Evolutionary conservation across 2,797 vertebrate genomes (phyloP).

Genomic region (Rhinatrema bivittatum): DNA sequence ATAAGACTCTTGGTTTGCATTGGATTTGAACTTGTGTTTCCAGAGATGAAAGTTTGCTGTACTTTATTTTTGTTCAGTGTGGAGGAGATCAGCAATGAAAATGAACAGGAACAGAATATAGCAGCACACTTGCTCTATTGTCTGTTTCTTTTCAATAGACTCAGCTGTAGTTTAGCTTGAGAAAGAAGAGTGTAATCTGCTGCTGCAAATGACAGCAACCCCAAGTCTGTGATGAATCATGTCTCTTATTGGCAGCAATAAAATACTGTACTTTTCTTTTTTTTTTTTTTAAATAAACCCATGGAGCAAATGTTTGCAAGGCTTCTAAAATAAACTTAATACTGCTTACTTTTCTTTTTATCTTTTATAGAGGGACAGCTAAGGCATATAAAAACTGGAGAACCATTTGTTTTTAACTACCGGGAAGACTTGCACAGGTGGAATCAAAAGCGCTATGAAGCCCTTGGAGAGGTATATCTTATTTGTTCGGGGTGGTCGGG

Average conservation of each 20-base stretch:
- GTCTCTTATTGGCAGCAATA: background rate
- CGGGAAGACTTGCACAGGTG: slow-evolving; percentile 93
- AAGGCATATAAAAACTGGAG: slow-evolving; percentile 82
- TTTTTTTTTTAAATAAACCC: no score
- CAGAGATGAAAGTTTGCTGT: no score
- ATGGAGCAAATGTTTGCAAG: no score
- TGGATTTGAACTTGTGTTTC: no score
- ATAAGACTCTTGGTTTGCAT: no score
- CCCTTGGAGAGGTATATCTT: slow-evolving; percentile 85
- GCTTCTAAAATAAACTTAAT: no score
- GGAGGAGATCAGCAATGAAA: background rate
- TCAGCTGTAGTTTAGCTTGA: background rate
- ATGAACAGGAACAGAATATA: background rate
- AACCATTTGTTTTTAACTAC: slow-evolving; percentile 90
- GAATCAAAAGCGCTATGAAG: slow-evolving; percentile 97
- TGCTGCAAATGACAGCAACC: accelerated
- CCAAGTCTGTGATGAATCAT: background rate
- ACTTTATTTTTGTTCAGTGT: no score
- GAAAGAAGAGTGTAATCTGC: background rate
- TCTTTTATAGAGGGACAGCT: slow-evolving; percentile 73
- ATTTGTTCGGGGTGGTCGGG: no score
- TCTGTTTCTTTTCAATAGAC: background rate
- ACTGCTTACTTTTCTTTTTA: no score
- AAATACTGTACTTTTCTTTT: no score
- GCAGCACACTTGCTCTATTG: background rate